These are phyloP conservation scores for Hormaphis cornu DNA, from an alignment of 1,140 invertebrate genomes.

Conservation along the genomic window DNA sequence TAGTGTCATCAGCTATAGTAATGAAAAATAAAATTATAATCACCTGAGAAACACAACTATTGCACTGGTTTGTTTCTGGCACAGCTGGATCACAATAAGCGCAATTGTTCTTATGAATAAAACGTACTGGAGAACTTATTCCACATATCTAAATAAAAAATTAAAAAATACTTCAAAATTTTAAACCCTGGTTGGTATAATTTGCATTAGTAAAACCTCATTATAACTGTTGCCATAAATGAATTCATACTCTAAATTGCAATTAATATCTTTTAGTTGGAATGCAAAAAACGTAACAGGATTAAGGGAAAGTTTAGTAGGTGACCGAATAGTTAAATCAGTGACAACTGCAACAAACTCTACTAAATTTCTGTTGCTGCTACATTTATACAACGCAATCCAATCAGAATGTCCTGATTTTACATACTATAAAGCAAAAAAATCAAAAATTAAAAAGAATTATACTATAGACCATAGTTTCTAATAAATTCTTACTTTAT, in stretches of 20 bases:
- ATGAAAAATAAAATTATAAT: background rate
- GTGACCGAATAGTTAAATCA: background rate
- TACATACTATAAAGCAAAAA: background rate
- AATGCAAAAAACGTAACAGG: background rate
- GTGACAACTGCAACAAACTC: conserved; percentile 12
- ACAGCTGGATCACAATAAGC: background rate
- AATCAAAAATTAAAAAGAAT: background rate
- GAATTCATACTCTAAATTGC: conserved; percentile 8
- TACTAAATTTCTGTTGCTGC: conserved; percentile 11
- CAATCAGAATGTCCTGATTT: background rate
- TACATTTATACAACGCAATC: conserved; percentile 17
- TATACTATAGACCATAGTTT: too few relatives aligned
- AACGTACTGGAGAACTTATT: conserved; percentile 1
- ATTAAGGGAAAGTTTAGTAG: background rate
- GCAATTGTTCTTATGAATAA: conserved; percentile 21
- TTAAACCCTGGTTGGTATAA: background rate
- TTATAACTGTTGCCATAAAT: conserved; percentile 12
- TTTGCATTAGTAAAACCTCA: background rate
- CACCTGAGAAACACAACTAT: background rate
- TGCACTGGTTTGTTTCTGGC: background rate
- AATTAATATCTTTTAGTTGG: background rate
- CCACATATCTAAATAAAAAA: conserved; percentile 8
- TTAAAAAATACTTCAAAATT: background rate
- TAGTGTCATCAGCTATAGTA: too few relatives aligned
- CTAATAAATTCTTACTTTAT: background rate